phyloP scores from a whole-genome alignment of 1,140 invertebrate genomes.

The Zaprionus ghesquierei region DNA sequence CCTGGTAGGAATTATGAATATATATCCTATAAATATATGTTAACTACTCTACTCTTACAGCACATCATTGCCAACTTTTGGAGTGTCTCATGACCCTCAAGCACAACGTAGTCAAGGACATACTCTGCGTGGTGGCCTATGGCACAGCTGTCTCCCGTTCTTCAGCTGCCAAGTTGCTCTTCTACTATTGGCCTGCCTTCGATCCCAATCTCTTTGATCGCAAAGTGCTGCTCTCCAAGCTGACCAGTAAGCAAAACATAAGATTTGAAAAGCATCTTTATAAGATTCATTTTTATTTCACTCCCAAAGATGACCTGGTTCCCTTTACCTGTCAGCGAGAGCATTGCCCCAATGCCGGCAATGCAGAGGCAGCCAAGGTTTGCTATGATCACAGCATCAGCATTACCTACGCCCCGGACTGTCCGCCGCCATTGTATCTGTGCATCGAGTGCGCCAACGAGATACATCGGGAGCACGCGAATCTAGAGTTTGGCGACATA shows the following conservation, averaged over 20 bases:
- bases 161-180: conserved; percentile 97
- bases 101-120: conserved; percentile 93
- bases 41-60: conserved; percentile 83
- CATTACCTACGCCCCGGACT: conserved; percentile 91
- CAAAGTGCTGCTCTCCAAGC: conserved; percentile 93
- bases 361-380: conserved; percentile 94
- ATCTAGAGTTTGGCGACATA: conserved; percentile 95
- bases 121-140: conserved; percentile 98
- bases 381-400: conserved; percentile 94
- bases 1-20: conserved; percentile 85
- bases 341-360: conserved; percentile 91
- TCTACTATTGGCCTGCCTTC: conserved; percentile 99
- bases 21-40: not conserved
- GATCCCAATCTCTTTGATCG: conserved; percentile 96
- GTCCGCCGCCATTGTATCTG: conserved; percentile 96
- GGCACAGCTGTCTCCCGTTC: conserved; percentile 95
- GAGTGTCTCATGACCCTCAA: conserved; percentile 97
- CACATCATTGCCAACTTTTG: conserved; percentile 96
- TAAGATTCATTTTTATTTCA: conserved; percentile 11
- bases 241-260: conserved; percentile 88
- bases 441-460: conserved; percentile 98
- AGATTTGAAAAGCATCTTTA: not conserved
- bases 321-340: conserved; percentile 93
- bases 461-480: conserved; percentile 91
- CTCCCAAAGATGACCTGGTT: conserved; percentile 86